Conservation (phyloP, 2,797 vertebrate genomes). For the Vespertilio murinus region DNA sequence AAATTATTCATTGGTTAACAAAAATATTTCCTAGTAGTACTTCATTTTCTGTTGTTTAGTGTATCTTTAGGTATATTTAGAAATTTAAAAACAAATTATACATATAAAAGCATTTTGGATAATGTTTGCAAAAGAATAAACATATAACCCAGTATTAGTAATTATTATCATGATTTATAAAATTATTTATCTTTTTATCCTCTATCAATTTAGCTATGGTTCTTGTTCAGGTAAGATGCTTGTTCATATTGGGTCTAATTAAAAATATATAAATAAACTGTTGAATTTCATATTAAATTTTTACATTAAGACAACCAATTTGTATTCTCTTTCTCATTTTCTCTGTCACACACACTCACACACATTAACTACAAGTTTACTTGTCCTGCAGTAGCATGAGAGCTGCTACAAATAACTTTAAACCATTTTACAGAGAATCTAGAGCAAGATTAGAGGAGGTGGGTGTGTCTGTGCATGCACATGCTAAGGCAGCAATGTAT, state of each 20-base stretch:
- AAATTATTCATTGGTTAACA: conserved; percentile 1
- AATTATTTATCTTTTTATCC: not conserved
- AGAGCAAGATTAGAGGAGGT: not conserved
- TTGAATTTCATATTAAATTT: not conserved
- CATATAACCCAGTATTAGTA: not conserved
- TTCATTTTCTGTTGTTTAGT: not conserved
- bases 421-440: not conserved
- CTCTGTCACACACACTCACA: not conserved
- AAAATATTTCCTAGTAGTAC: not conserved
- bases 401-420: not conserved
- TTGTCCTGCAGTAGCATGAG: not conserved
- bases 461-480: not conserved
- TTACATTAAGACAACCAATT: not conserved
- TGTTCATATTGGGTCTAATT: not conserved
- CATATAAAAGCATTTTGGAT: not conserved
- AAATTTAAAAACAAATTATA: not conserved
- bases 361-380: not conserved
- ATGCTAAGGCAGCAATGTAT: not conserved
- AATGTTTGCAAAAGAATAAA: not conserved
- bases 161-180: not conserved
- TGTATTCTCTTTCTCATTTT: not conserved
- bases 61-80: not conserved
- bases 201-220: not conserved
- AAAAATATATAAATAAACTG: not conserved
- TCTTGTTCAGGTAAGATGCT: not conserved